Evolutionary conservation across 1,140 invertebrate species (phyloP).

Genomic region (Macrobrachium rosenbergii): DNA sequence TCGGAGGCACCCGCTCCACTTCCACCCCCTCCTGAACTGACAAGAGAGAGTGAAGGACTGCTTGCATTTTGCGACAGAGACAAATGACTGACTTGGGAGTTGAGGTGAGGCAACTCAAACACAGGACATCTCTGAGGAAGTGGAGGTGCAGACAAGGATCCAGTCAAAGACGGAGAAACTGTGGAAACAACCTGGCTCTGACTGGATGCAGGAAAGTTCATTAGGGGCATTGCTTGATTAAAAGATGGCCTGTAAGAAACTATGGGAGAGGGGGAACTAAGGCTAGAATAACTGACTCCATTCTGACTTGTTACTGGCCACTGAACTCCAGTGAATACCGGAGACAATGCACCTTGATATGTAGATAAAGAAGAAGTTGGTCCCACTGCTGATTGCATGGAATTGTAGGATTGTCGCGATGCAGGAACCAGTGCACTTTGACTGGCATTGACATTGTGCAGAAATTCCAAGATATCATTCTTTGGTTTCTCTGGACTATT

Average conservation of each 20-base stretch:
- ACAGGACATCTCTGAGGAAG: constrained; percentile 50
- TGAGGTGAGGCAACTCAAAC: constrained; percentile 44
- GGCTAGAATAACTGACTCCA: constrained; percentile 31
- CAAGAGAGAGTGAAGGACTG: constrained; percentile 15
- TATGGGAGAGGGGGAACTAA: constrained; percentile 4
- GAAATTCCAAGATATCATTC: constrained; percentile 56
- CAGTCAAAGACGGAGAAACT: constrained; percentile 15
- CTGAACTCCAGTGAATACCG: constrained; percentile 3
- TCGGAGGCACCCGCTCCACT: background rate
- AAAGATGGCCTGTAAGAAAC: constrained; percentile 37
- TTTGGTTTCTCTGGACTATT: constrained; percentile 65
- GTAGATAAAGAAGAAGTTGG: constrained; percentile 52
- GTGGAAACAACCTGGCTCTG: constrained; percentile 23
- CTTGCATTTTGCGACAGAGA: constrained; percentile 40
- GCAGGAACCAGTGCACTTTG: constrained; percentile 58
- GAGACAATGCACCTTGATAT: constrained; percentile 35
- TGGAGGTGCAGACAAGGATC: constrained; percentile 28
- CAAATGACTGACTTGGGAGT: constrained; percentile 45
- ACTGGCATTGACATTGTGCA: constrained; percentile 59
- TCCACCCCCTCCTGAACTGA: background rate
- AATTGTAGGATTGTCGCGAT: constrained; percentile 45
- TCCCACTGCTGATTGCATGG: constrained; percentile 39
- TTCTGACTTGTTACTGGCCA: constrained; percentile 40
- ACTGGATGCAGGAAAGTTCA: constrained; percentile 7
- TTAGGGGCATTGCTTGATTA: background rate